These are phyloP conservation scores for Chymomyza amoena DNA, from an alignment of 2,888 invertebrate genomes.

Conservation along the genomic window DNA sequence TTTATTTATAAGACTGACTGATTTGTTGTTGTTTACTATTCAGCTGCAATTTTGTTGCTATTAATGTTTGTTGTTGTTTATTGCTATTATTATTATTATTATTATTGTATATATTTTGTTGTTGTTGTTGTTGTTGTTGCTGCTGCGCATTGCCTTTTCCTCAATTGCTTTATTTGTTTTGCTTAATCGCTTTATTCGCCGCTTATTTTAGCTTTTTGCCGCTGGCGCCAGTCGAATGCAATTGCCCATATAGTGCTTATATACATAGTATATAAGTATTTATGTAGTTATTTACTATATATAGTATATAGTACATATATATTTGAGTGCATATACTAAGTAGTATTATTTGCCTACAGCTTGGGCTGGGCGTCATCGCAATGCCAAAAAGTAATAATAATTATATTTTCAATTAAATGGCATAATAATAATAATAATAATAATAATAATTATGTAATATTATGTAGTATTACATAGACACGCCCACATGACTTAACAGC, in stretches of 20 bases:
- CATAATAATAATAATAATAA: too few relatives aligned
- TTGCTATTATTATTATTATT: not conserved
- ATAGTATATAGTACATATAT: too few relatives aligned
- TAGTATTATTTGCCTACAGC: too few relatives aligned
- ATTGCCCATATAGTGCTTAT: slow-evolving; percentile 48
- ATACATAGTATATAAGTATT: not conserved
- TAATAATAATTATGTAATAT: too few relatives aligned
- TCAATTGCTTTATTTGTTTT: slow-evolving; percentile 26
- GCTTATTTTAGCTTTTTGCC: slow-evolving; percentile 16
- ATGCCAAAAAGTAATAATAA: slow-evolving; percentile 19
- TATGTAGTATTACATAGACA: not conserved
- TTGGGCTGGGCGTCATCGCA: slow-evolving; percentile 9
- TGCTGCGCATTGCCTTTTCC: slow-evolving; percentile 20
- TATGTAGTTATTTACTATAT: too few relatives aligned
- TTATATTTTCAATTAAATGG: not conserved
- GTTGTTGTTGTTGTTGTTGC: not conserved
- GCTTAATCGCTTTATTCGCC: slow-evolving; percentile 17
- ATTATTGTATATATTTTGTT: not conserved
- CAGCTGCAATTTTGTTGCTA: not conserved
- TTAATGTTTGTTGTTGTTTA: not conserved
- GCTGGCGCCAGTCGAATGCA: slow-evolving; percentile 58
- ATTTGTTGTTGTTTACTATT: not conserved
- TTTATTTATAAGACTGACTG: not conserved
- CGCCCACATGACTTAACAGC: not conserved
- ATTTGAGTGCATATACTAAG: not conserved